Percentiles rank a stretch among this genome's conserved stretches.
Evolutionary conservation across 1,140 invertebrate genomes (phyloP).

Genomic region (Drosophila malerkotliana): DNA sequence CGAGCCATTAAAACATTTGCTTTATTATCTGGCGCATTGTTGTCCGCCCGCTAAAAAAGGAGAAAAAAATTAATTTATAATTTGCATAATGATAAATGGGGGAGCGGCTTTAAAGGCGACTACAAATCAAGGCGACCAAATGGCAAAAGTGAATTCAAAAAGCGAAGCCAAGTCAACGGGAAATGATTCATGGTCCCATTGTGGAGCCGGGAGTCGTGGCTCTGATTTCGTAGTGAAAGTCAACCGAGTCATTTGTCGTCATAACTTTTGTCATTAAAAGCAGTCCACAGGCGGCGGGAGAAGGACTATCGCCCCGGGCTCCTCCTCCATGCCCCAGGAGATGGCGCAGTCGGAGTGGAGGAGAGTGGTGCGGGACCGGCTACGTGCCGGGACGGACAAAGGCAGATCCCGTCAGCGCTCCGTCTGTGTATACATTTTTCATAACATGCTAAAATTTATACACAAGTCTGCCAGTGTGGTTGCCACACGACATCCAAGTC

Average conservation of each 20-base stretch:
- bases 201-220: conserved; percentile 20
- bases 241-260: conserved; percentile 78
- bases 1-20: conserved; percentile 38
- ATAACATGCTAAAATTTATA: conserved; percentile 70
- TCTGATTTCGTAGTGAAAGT: conserved; percentile 78
- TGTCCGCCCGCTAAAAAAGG: conserved; percentile 28
- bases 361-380: conserved; percentile 24
- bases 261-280: conserved; percentile 79
- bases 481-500: conserved; percentile 57
- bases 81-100: conserved; percentile 73
- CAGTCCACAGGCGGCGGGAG: conserved; percentile 12
- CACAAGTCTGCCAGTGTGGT: neutral
- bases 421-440: conserved; percentile 70
- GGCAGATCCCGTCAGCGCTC: conserved; percentile 29
- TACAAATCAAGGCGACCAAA: conserved; percentile 51
- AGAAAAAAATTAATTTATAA: conserved; percentile 61
- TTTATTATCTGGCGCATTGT: conserved; percentile 62
- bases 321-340: neutral
- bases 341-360: neutral
- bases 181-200: conserved; percentile 76
- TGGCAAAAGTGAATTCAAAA: conserved; percentile 51
- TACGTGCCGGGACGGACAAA: conserved; percentile 66
- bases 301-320: neutral
- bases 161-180: conserved; percentile 48
- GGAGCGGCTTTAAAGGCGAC: conserved; percentile 34